Evolutionary conservation across 53 echinoderm and acorn worm genomes (phyloP).

Genomic region (Holothuria scabra): DNA sequence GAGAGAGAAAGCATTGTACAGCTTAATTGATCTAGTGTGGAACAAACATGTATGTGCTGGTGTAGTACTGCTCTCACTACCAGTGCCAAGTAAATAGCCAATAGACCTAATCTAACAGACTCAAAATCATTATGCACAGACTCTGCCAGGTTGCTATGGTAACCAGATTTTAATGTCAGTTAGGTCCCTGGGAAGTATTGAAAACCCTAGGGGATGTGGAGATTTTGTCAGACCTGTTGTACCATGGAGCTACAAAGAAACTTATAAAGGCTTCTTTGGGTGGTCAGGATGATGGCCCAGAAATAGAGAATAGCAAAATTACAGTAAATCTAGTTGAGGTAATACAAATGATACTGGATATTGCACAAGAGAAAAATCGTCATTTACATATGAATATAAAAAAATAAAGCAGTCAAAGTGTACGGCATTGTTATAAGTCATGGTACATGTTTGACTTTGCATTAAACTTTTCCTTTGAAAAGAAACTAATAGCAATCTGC

Average conservation of each 20-base stretch:
- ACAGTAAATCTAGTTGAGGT: too few relatives aligned
- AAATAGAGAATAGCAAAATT: too few relatives aligned
- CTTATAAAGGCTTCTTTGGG: conserved; percentile 1
- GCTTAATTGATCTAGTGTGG: neutral
- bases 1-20: neutral
- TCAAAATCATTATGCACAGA: conserved; percentile 43
- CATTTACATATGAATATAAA: too few relatives aligned
- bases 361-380: too few relatives aligned
- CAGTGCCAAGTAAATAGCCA: neutral
- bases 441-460: too few relatives aligned
- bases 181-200: conserved; percentile 47
- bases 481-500: too few relatives aligned
- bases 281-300: neutral
- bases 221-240: conserved; percentile 34
- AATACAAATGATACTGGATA: too few relatives aligned
- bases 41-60: conserved; percentile 7
- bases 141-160: conserved; percentile 41
- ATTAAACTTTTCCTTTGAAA: too few relatives aligned
- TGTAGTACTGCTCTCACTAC: neutral
- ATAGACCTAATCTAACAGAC: conserved; percentile 34
- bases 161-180: conserved; percentile 46
- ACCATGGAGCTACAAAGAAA: neutral
- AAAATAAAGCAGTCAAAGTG: too few relatives aligned
- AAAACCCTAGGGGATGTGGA: conserved; percentile 33
- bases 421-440: too few relatives aligned